phyloP scores from a whole-genome alignment of 2,797 vertebrate species.

The Halcyon smyrnensis region DNA sequence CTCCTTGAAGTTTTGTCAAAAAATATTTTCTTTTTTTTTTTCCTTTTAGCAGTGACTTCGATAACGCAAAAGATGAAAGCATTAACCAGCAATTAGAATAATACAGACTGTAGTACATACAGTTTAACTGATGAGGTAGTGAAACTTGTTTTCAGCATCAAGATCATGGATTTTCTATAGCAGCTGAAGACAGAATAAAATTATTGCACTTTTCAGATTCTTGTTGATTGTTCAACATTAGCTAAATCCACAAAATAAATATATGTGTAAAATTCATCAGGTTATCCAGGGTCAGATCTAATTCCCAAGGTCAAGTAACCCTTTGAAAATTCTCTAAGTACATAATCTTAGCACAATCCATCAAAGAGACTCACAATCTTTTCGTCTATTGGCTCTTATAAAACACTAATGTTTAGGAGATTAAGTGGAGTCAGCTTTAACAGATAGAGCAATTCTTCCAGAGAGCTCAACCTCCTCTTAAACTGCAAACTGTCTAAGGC shows the following conservation, averaged over 20 bases:
- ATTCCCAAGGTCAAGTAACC: conserved; percentile 76
- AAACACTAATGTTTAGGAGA: conserved; percentile 72
- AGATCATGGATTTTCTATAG: conserved; percentile 41
- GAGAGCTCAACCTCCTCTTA: conserved; percentile 49
- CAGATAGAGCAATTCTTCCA: conserved; percentile 60
- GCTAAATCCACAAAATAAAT: conserved; percentile 71
- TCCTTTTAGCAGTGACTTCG: conserved; percentile 13
- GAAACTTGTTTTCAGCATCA: conserved; percentile 51
- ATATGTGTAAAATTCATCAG: conserved; percentile 62
- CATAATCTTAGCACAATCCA: conserved; percentile 67
- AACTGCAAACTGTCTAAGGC: conserved; percentile 42
- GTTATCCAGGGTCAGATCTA: conserved; percentile 70
- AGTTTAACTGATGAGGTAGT: conserved; percentile 29
- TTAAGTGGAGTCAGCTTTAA: conserved; percentile 66
- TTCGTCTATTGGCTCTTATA: conserved; percentile 61
- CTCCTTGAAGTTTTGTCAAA: conserved; percentile 36
- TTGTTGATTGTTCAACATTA: conserved; percentile 38
- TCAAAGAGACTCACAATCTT: conserved; percentile 68
- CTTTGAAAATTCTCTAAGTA: conserved; percentile 74
- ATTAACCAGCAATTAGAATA: conserved; percentile 49
- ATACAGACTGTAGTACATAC: conserved; percentile 5
- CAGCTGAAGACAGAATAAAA: conserved; percentile 39
- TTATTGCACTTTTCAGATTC: conserved; percentile 44
- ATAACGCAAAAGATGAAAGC: conserved; percentile 19
- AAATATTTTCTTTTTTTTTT: neutral